These are phyloP conservation scores for Drosophila navojoa DNA, from an alignment of 1,140 invertebrate genomes.

Conservation along the genomic window DNA sequence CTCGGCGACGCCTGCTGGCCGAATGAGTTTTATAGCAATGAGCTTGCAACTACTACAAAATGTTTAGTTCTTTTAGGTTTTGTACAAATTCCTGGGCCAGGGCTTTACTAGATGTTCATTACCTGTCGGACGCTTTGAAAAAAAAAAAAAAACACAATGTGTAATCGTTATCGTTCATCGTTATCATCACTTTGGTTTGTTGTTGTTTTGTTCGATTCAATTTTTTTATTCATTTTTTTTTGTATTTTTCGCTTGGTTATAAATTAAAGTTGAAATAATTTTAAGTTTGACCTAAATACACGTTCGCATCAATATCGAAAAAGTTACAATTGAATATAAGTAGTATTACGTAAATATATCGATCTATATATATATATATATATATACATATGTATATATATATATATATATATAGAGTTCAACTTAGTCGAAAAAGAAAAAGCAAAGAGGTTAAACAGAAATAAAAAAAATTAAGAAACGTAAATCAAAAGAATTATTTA, in stretches of 20 bases:
- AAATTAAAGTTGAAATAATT: conserved; percentile 64
- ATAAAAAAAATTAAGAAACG: conserved; percentile 22
- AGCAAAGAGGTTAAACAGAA: conserved; percentile 24
- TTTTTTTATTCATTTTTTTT: conserved; percentile 24
- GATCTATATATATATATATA: conserved; percentile 69
- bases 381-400: conserved; percentile 47
- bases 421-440: conserved; percentile 29
- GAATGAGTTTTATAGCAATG: conserved; percentile 43
- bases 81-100: conserved; percentile 26
- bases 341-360: conserved; percentile 50
- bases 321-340: conserved; percentile 63
- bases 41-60: conserved; percentile 42
- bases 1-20: conserved; percentile 5
- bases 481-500: conserved; percentile 27
- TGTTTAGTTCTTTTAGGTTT: conserved; percentile 15
- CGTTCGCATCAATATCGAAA: conserved; percentile 76
- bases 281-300: conserved; percentile 72
- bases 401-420: conserved; percentile 38
- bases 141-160: conserved; percentile 25
- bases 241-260: conserved; percentile 32
- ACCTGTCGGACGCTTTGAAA: conserved; percentile 31
- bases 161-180: conserved; percentile 32
- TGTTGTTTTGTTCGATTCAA: conserved; percentile 52
- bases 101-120: conserved; percentile 25
- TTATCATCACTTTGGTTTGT: conserved; percentile 66